phyloP scores from a whole-genome alignment of 2,797 vertebrate species.

The Geotrypetes seraphini region DNA sequence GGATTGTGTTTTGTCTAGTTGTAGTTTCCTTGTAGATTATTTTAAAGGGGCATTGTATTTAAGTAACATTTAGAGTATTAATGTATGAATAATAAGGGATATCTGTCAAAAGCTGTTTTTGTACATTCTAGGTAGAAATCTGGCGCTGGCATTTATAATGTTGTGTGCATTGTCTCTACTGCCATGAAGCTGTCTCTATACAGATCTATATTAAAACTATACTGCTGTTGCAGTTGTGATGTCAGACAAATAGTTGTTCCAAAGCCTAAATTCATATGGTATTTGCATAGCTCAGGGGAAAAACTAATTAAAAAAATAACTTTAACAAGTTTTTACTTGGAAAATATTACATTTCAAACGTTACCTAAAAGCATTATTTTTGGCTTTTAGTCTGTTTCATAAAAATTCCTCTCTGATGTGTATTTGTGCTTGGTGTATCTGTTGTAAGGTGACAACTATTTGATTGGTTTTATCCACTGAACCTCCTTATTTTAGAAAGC shows the following conservation, averaged over 20 bases:
- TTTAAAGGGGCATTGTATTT: slow-evolving; percentile 43
- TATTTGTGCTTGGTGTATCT: slow-evolving; percentile 71
- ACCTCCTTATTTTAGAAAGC: slow-evolving; percentile 58
- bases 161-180: slow-evolving; percentile 55
- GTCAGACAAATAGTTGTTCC: slow-evolving; percentile 47
- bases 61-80: slow-evolving; percentile 49
- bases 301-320: slow-evolving; percentile 39
- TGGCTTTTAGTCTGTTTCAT: slow-evolving; percentile 56
- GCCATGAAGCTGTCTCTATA: slow-evolving; percentile 53
- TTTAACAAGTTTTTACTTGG: slow-evolving; percentile 45
- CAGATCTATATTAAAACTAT: slow-evolving; percentile 52
- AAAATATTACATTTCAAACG: slow-evolving; percentile 46
- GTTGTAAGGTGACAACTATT: slow-evolving; percentile 86
- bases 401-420: slow-evolving; percentile 38
- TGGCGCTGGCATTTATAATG: slow-evolving; percentile 55
- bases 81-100: slow-evolving; percentile 44
- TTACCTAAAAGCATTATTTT: slow-evolving; percentile 52
- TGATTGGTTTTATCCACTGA: slow-evolving; percentile 72
- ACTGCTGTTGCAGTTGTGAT: slow-evolving; percentile 54
- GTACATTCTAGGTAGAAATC: slow-evolving; percentile 57
- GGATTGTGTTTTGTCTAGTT: slow-evolving; percentile 51
- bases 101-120: slow-evolving; percentile 53
- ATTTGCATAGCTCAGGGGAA: slow-evolving; percentile 38
- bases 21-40: slow-evolving; percentile 44
- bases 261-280: too few species aligned